Evolutionary conservation across 2,113 vertebrate genomes (phyloP), one percentile per base, ranked within the genome.

Genomic region (Indicator maculatus): DNA sequence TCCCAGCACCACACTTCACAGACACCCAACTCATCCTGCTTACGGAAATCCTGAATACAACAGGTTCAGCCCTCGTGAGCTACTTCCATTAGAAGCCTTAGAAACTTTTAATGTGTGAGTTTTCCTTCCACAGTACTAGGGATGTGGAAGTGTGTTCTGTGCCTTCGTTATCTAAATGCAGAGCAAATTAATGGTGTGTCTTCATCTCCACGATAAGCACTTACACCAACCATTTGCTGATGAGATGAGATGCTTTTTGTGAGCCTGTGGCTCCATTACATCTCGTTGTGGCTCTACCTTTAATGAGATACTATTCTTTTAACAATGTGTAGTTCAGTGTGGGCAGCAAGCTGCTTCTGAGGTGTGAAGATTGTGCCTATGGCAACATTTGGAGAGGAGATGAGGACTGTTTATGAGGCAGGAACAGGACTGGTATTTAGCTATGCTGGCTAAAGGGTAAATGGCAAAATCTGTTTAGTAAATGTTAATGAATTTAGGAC

Each of bases 381-480:
- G 2, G 36, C 66, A 69, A 53, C 44, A 58, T 74, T 86, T 88
- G 18, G 71, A 50, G 78, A 90, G 31, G 82, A 69, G 55, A 60
- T 56, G 9, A 12, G 50, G 15, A 13, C 67, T 89, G 28, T 83
- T 93, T 59, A 73, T 56, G 52, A 59, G 74, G 27, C 27, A 66
- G 38, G 66, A 88, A 61, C 11, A 71, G 56, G 28, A 26, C 41
- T 87, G 58, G 38, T 44, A 38, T 80, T 92, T 80, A 76, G 31
- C 53, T 71, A 11, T 60, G 58, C 53, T 91, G 76, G 7, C 63
- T 86, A 58, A 71, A 90, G 75, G 47, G 52, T 79, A 76, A 94
- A 93, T 44, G 52, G 52, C 23, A 88, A 94, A 78, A 59, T 77
- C 28, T 91, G 24, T 87, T 89, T 85, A 71, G 55, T 86, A 65